A percentile compares a stretch with the other conserved stretches of the same genome.
Conservation (phyloP, 2,888 invertebrate genomes). For the Corbicula japonica region DNA sequence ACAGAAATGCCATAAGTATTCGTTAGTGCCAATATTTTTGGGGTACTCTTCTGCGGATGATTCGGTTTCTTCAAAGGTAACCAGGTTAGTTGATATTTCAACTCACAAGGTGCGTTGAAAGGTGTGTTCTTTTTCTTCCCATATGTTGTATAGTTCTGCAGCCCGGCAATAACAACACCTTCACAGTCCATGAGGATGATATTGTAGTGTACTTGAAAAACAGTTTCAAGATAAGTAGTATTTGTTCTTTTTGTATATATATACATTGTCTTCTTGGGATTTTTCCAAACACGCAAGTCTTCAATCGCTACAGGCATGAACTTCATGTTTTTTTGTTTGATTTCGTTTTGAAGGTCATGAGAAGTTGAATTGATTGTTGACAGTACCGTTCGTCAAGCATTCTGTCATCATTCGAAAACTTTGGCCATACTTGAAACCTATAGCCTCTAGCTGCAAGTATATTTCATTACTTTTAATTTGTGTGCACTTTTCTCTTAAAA, state of each 20-base stretch:
- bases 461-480: no score
- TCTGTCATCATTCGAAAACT: no score
- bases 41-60: no score
- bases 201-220: conserved; percentile 1
- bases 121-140: conserved; percentile 1
- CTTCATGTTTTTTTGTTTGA: conserved; percentile 6
- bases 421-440: no score
- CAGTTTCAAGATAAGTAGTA: neutral
- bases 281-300: neutral
- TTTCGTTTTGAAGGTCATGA: neutral
- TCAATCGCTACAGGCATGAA: neutral
- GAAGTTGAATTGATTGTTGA: neutral
- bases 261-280: neutral
- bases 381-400: no score
- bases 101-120: conserved; percentile 3
- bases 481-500: no score
- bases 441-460: no score
- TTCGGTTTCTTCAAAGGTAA: no score
- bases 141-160: conserved; percentile 2
- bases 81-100: neutral
- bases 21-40: no score
- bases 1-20: no score
- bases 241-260: conserved; percentile 2
- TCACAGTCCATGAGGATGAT: neutral
- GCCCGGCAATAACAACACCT: neutral